Evolutionary conservation across 2,888 invertebrate genomes (phyloP).

Genomic region (Parnassius glacialis): DNA sequence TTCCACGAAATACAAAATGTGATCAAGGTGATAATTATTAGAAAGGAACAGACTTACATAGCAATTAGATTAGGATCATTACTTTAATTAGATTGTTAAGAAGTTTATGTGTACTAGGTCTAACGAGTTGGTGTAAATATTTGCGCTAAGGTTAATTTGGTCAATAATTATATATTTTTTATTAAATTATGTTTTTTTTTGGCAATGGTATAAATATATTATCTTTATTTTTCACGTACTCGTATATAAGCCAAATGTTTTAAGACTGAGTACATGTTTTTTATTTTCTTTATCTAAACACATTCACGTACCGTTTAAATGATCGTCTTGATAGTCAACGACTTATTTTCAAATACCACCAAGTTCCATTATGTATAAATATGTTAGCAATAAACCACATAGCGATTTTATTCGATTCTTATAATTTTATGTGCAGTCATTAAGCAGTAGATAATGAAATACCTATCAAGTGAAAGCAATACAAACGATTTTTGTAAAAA

Average conservation of each 20-base stretch:
- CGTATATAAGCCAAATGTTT: slow-evolving; percentile 77
- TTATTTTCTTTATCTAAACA: slow-evolving; percentile 18
- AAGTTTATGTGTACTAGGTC: slow-evolving; percentile 44
- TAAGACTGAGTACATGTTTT: slow-evolving; percentile 76
- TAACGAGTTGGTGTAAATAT: slow-evolving; percentile 20
- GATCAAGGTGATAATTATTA: slow-evolving; percentile 67
- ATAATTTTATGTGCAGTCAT: slow-evolving; percentile 12
- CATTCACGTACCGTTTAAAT: slow-evolving; percentile 5
- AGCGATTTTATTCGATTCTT: slow-evolving; percentile 14
- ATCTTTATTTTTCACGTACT: slow-evolving; percentile 52
- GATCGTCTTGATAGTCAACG: background rate
- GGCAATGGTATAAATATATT: slow-evolving; percentile 17
- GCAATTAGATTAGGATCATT: slow-evolving; percentile 47
- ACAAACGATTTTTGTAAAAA: slow-evolving; percentile 18
- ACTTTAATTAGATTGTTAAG: slow-evolving; percentile 35
- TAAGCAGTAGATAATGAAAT: slow-evolving; percentile 12
- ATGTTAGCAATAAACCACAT: slow-evolving; percentile 5
- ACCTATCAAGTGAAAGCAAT: slow-evolving; percentile 25
- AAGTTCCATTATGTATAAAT: slow-evolving; percentile 7
- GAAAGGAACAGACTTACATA: slow-evolving; percentile 50
- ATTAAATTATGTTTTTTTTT: slow-evolving; percentile 40
- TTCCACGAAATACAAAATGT: slow-evolving; percentile 59
- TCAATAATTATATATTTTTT: slow-evolving; percentile 21
- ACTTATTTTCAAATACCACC: background rate
- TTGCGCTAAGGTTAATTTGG: slow-evolving; percentile 19